Evolutionary conservation across 1,140 invertebrate genomes (phyloP).

Genomic region (Eumeta japonica): DNA sequence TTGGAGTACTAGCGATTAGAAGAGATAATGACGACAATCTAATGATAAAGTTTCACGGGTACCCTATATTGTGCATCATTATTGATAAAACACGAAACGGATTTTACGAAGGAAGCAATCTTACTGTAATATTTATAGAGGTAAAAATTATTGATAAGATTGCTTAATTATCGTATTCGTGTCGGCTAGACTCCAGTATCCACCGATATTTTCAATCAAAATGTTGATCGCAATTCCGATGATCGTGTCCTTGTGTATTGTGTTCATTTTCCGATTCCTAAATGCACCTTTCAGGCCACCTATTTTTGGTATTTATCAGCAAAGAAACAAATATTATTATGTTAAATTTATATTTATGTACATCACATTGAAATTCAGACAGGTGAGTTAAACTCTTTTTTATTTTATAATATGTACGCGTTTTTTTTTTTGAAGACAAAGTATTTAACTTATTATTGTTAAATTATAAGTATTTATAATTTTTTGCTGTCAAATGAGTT

Average conservation of each 20-base stretch:
- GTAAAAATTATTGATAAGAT: too few species aligned
- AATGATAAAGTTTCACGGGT: too few species aligned
- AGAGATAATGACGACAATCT: too few species aligned
- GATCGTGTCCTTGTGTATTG: constrained; percentile 10
- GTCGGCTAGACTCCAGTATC: background rate
- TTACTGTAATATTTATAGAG: too few species aligned
- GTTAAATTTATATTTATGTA: constrained; percentile 55
- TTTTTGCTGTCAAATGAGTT: too few species aligned
- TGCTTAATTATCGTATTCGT: background rate
- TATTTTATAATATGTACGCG: constrained; percentile 6
- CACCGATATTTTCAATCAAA: background rate
- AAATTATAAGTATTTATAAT: too few species aligned
- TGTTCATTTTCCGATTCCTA: constrained; percentile 29
- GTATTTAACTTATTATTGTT: background rate
- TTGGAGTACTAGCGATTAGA: too few species aligned
- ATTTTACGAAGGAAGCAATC: too few species aligned
- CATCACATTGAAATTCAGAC: constrained; percentile 28
- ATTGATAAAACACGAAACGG: too few species aligned
- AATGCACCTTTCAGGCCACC: constrained; percentile 37
- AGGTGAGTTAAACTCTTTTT: constrained; percentile 23
- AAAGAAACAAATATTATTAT: constrained; percentile 48
- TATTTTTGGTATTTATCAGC: constrained; percentile 56
- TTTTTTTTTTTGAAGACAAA: constrained; percentile 14
- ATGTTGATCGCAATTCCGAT: background rate
- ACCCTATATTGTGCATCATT: too few species aligned